Conservation (phyloP, 35 echinoderm and acorn worm species). For the Lytechinus pictus region DNA sequence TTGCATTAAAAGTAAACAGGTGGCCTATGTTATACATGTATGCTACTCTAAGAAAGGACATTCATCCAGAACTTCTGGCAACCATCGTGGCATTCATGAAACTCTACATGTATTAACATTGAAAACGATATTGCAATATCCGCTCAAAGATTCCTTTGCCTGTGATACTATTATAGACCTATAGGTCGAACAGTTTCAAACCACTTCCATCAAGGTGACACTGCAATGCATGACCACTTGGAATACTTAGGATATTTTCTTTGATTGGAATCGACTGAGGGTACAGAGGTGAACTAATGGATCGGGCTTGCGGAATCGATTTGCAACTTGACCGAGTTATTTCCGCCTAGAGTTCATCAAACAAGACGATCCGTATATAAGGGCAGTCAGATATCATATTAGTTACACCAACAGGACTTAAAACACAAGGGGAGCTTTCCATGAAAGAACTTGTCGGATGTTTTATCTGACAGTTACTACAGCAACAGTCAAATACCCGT, state of each 20-base stretch:
- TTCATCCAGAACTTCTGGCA: too few species aligned
- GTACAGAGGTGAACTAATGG: background rate
- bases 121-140: background rate
- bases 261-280: background rate
- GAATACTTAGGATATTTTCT: background rate
- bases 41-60: too few species aligned
- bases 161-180: too few species aligned
- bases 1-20: too few species aligned
- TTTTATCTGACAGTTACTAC: too few species aligned
- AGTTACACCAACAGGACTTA: too few species aligned
- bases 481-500: too few species aligned
- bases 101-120: too few species aligned
- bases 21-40: too few species aligned
- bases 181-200: background rate
- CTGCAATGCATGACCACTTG: background rate
- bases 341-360: background rate
- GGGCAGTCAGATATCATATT: background rate
- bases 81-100: too few species aligned
- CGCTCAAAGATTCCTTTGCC: background rate
- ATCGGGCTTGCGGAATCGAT: background rate
- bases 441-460: too few species aligned
- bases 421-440: too few species aligned
- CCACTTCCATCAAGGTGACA: background rate
- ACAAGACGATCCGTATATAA: background rate
- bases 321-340: slow-evolving; percentile 1